Base-by-base conservation (phyloP, 2,113 vertebrate genomes). In the Nycticorax nycticorax region DNA sequence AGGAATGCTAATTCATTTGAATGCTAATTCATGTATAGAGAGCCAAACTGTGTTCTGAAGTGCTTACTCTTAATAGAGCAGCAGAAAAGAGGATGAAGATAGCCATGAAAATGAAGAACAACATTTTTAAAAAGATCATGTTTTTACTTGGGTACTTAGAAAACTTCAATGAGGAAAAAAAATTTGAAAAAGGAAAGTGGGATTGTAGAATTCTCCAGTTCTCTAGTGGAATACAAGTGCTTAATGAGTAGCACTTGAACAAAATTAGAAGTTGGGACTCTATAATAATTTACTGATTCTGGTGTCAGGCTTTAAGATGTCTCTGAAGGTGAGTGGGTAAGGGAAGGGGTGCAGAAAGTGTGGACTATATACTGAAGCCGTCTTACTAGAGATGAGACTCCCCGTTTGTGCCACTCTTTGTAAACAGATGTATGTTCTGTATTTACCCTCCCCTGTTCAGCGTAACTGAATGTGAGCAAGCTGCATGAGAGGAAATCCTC, bases 401-500 rank as follows among this genome's bases (percentile, higher is more conserved):
- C 68, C 48, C 12, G 9, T 41, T 48, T 21, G 28, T 57, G 24
- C 62, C 1, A 0, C 33, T 69, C 4, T 33, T 20, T 20, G 20
- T 27, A 17, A 56, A 10, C 14, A 56, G 39, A 15, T 22, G 2
- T 5, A 7, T 0, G 9, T 80, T 93, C 66, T 56, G 12, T 16
- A 12, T 45, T 69, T 79, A n/a, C 56, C 12, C 45, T 75, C 27
- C 56, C 33, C 48, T 35, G 7, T 8, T 37, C 10, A 20, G 41
- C 33, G 1, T 14, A 57, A 27, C 35, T 19, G 30, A 59, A 35
- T 0, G 0, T 2, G 1, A 69, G 14, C 15, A 21, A 37, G n/a
- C 8, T 60, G 64, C 63, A 37, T 41, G 30, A 35, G 33, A 45
- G 56, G 48, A 85, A 63, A 32, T 27, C 21, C 43, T 57, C 69